Base-by-base conservation (phyloP, 2,797 vertebrate species). In the Paguma larvata region DNA sequence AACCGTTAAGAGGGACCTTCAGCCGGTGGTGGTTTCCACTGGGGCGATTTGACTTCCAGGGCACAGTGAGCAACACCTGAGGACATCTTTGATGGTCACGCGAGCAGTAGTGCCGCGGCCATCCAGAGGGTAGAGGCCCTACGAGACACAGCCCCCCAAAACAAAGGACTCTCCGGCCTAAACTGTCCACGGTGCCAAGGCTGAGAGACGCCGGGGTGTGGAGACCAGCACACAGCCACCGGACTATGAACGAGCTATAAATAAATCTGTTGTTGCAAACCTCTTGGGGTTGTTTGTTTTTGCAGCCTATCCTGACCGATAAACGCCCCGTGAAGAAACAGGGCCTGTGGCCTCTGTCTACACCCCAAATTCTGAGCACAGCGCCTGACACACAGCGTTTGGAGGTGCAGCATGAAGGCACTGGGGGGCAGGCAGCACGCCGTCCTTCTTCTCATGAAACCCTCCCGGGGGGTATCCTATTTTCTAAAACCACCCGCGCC, bases 161-260 rank as follows among this genome's bases (percentile, higher is more conserved):
- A 56, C 15, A 8, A 25, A 72, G n/a, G 38, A 41, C 27, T 18
- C 7, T 0, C 46, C 5, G 15, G 41, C 79, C 67, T 70, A 4
- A 27, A 41, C 15, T 3, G 13, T 25, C 41, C 59, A 18, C 3
- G 2, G 25, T 27, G 53, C 63, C 6, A 5, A 41, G 44, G 44
- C 7, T 6, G 30, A 59, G 78, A 62, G 23, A 48, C 0, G 10
- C 46, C 5, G 0, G 41, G 19, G 32, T 0, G 4, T 21, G 3
- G 67, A 73, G 73, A 46, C n/a, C 38, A 21, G 25, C 16, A 2
- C 30, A 10, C 48, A 91, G 79, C 63, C 3, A 3, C 75, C 7
- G 68, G 27, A 25, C 63, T 27, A 53, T 25, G 19, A 25, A 46
- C 0, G 0, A 68, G 72, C 25, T 14, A 1, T 1, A n/a, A 75